Evolutionary conservation across 2,113 vertebrate genomes (phyloP).

Genomic region (Albula glossodonta): DNA sequence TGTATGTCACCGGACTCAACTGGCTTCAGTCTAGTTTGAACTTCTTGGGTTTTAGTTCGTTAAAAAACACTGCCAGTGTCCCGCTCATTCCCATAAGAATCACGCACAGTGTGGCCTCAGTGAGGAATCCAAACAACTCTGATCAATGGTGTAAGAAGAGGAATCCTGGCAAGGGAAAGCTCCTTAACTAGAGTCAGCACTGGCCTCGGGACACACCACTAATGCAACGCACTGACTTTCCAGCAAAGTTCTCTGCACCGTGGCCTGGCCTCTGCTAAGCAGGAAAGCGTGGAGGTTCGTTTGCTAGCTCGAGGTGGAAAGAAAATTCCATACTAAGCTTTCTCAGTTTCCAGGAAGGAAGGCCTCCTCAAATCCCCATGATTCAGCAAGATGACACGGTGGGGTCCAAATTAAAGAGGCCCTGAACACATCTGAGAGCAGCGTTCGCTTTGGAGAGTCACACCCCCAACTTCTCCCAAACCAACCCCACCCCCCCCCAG

Average conservation of each 20-base stretch:
- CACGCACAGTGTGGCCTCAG: neutral
- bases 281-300: neutral
- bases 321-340: neutral
- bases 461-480: neutral
- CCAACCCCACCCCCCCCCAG: neutral
- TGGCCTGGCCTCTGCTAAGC: neutral
- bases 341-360: conserved; percentile 10
- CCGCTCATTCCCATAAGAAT: neutral
- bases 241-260: neutral
- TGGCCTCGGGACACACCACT: neutral
- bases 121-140: neutral
- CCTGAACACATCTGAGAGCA: neutral
- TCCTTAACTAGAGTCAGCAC: neutral
- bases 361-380: conserved; percentile 1
- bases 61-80: too few species aligned
- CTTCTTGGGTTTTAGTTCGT: neutral
- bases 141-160: neutral
- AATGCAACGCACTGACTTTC: neutral
- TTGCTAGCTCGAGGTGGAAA: neutral
- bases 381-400: conserved; percentile 24
- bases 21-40: neutral
- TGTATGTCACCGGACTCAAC: neutral
- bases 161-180: neutral
- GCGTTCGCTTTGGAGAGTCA: neutral
- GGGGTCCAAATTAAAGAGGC: conserved; percentile 17